These are phyloP conservation scores for Bombyx mandarina DNA, from an alignment of 1,140 invertebrate species.

Conservation along the genomic window DNA sequence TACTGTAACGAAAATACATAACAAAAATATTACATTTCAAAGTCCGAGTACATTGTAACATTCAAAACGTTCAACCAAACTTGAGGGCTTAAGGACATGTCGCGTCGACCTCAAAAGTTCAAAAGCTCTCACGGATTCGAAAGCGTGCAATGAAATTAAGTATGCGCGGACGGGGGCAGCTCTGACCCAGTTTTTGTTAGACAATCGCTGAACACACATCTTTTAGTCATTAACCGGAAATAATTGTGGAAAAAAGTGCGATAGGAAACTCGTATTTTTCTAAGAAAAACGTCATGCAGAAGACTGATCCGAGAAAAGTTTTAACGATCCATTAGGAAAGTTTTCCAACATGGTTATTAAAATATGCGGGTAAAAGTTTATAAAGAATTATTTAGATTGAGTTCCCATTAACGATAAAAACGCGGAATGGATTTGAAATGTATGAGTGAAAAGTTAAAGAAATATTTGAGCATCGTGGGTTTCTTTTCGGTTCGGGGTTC, in stretches of 20 bases:
- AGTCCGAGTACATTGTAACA: no score
- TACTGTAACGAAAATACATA: no score
- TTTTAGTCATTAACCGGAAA: conserved; percentile 12
- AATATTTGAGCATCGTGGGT: no score
- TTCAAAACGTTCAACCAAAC: not conserved
- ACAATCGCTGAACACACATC: conserved; percentile 14
- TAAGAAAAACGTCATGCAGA: not conserved
- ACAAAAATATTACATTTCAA: no score
- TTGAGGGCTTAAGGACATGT: not conserved
- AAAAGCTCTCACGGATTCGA: conserved; percentile 9
- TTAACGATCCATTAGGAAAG: conserved; percentile 4
- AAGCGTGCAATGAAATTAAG: conserved; percentile 19
- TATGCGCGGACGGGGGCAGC: conserved; percentile 8
- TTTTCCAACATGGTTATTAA: not conserved
- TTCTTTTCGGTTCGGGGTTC: no score
- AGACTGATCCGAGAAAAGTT: conserved; percentile 4
- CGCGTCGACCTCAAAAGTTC: conserved; percentile 5
- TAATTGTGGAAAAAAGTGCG: conserved; percentile 9
- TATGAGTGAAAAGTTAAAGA: no score
- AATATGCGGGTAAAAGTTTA: not conserved
- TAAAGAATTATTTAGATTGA: not conserved
- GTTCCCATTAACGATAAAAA: no score
- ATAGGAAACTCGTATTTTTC: not conserved
- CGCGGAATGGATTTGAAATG: no score
- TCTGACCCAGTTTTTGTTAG: conserved; percentile 16